These are phyloP conservation scores for Poeciliopsis paucimaculata DNA, from an alignment of 2,797 vertebrate species.

Conservation along the genomic window DNA sequence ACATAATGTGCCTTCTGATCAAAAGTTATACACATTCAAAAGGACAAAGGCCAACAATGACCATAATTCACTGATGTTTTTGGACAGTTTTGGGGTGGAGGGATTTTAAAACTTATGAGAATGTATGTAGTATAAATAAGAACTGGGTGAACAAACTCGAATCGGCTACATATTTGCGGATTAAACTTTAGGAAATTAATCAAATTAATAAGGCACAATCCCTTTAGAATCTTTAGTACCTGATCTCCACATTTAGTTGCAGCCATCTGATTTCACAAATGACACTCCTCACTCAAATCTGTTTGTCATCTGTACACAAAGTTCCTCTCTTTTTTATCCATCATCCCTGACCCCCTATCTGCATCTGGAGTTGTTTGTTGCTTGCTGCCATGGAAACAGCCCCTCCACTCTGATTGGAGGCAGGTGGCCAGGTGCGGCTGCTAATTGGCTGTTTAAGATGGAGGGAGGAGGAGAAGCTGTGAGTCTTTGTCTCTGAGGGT, in stretches of 20 bases:
- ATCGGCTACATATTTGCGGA: background rate
- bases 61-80: background rate
- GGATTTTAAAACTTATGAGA: background rate
- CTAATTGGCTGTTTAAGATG: conserved; percentile 75
- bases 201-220: background rate
- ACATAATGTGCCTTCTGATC: background rate
- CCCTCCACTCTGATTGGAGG: conserved; percentile 69
- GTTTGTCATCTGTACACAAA: conserved; percentile 26
- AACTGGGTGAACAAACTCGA: background rate
- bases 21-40: background rate
- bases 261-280: conserved; percentile 11
- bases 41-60: background rate
- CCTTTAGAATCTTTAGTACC: background rate
- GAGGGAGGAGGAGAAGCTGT: conserved; percentile 53
- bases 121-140: background rate
- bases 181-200: background rate
- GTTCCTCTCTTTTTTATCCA: conserved; percentile 25
- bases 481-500: conserved; percentile 22
- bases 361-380: conserved; percentile 40
- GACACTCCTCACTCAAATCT: conserved; percentile 17
- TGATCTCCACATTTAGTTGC: background rate
- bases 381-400: conserved; percentile 58
- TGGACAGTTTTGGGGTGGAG: background rate
- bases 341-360: conserved; percentile 50
- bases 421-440: conserved; percentile 74